Conservation (phyloP, 2,888 invertebrate species). For the Sycophila texana region DNA sequence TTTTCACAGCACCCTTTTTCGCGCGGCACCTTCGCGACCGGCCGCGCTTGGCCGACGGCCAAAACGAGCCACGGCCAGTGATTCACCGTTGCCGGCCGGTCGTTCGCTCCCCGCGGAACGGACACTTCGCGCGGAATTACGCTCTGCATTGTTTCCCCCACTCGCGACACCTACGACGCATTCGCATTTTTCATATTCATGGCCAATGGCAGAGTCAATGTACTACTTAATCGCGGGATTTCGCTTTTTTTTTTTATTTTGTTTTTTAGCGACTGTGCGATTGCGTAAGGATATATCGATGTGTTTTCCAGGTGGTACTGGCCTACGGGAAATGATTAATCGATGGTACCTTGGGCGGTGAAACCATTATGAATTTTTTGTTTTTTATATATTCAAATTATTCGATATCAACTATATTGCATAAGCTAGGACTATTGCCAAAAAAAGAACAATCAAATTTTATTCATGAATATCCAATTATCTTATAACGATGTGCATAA, state of each 20-base stretch:
- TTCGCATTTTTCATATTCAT: conserved; percentile 5
- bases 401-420: too few relatives aligned
- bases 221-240: conserved; percentile 30
- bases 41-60: too few relatives aligned
- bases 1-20: conserved; percentile 6
- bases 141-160: neutral
- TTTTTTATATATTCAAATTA: too few relatives aligned
- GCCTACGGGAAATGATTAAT: too few relatives aligned
- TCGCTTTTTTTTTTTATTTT: conserved; percentile 3
- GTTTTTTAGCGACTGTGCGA: neutral
- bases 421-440: too few relatives aligned
- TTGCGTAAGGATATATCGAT: neutral
- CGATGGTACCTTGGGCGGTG: too few relatives aligned
- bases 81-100: neutral
- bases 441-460: too few relatives aligned
- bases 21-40: neutral
- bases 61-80: neutral
- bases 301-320: neutral
- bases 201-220: conserved; percentile 45
- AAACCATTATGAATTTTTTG: too few relatives aligned
- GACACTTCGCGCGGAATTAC: conserved; percentile 2
- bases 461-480: too few relatives aligned
- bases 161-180: neutral
- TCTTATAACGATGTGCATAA: too few relatives aligned
- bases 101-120: too few relatives aligned